Conservation (phyloP, 2,888 invertebrate species). For the Drosophila kokeensis region DNA sequence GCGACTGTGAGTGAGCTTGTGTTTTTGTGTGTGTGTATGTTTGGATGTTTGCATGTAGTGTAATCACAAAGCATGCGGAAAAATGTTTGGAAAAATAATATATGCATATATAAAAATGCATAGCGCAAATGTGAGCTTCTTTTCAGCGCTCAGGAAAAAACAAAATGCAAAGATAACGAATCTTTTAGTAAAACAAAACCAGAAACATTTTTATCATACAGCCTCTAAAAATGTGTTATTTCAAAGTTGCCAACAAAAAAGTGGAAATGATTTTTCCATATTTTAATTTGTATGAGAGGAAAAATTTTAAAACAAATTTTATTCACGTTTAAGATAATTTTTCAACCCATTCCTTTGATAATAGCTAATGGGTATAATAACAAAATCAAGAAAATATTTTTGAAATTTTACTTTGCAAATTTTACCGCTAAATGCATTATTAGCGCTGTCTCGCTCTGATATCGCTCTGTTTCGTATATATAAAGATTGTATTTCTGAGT, state of each 20-base stretch:
- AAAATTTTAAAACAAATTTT: constrained; percentile 2
- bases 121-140: constrained; percentile 13
- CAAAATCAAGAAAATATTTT: not conserved
- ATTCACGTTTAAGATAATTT: not conserved
- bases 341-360: not conserved
- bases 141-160: constrained; percentile 5
- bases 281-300: not conserved
- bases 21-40: not conserved
- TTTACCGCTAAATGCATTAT: constrained; percentile 52
- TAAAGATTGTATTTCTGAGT: not conserved
- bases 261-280: not conserved
- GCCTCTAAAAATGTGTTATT: constrained; percentile 29
- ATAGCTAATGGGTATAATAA: not conserved
- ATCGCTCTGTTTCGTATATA: constrained; percentile 7
- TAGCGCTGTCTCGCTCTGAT: constrained; percentile 34
- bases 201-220: constrained; percentile 22
- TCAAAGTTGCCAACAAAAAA: constrained; percentile 9
- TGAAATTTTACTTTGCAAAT: constrained; percentile 26
- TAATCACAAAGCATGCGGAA: constrained; percentile 58
- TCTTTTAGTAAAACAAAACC: constrained; percentile 9
- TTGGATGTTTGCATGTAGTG: constrained; percentile 11
- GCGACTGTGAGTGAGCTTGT: not conserved
- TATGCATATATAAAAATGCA: constrained; percentile 41
- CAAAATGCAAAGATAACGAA: constrained; percentile 41
- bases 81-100: constrained; percentile 32